Evolutionary conservation across 2,797 vertebrate genomes (phyloP).

Genomic region (Agapornis canus): DNA sequence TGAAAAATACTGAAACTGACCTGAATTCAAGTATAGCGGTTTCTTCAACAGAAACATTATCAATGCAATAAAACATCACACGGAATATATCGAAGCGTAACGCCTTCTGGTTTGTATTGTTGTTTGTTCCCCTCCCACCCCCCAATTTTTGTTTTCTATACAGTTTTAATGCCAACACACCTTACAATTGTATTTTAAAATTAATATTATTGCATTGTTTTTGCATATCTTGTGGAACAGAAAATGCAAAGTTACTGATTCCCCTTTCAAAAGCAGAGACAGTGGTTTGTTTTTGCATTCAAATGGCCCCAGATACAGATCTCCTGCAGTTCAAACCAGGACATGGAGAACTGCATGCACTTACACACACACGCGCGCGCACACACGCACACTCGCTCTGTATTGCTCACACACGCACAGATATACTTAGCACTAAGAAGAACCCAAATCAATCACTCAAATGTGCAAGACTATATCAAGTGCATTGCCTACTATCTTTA

Average conservation of each 20-base stretch:
- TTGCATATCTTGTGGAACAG: constrained; percentile 99
- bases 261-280: constrained; percentile 79
- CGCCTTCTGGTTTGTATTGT: constrained; percentile 60
- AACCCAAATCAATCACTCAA: constrained; percentile 65
- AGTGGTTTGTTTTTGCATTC: constrained; percentile 78
- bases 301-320: constrained; percentile 64
- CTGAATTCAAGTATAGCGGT: constrained; percentile 98
- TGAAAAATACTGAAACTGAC: constrained; percentile 90
- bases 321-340: constrained; percentile 56
- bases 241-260: constrained; percentile 83
- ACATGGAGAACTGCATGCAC: constrained; percentile 65
- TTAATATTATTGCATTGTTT: constrained; percentile 99
- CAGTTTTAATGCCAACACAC: constrained; percentile 83
- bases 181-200: constrained; percentile 86
- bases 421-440: constrained; percentile 43
- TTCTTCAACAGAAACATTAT: constrained; percentile 90
- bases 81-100: constrained; percentile 78
- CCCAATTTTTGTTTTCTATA: constrained; percentile 70
- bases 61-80: constrained; percentile 89
- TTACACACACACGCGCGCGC: not conserved
- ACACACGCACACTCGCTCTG: not conserved
- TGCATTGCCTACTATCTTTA: constrained; percentile 72
- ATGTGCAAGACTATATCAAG: constrained; percentile 74
- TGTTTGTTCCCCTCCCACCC: not conserved
- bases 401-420: constrained; percentile 63